These are phyloP conservation scores for Andrena trimmerana DNA, from an alignment of 2,888 invertebrate species.

Conservation along the genomic window DNA sequence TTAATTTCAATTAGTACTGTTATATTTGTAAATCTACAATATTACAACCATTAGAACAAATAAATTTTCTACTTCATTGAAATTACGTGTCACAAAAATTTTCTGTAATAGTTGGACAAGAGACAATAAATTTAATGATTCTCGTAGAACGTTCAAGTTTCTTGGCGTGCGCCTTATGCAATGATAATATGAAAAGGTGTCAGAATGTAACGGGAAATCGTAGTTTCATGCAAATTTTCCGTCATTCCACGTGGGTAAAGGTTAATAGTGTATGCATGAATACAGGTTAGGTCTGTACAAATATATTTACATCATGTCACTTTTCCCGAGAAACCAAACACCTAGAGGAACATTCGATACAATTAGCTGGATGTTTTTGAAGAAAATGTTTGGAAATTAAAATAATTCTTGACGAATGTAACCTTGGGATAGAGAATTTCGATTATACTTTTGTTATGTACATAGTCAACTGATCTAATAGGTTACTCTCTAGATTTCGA, in stretches of 20 bases:
- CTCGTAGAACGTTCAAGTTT: not conserved
- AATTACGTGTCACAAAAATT: not conserved
- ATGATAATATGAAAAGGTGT: not conserved
- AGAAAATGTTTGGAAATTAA: conserved; percentile 34
- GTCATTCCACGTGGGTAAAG: conserved; percentile 34
- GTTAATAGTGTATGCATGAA: conserved; percentile 6
- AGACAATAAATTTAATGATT: conserved; percentile 5
- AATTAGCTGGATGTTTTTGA: conserved; percentile 17
- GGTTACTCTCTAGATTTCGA: conserved; percentile 33
- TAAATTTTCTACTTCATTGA: not conserved
- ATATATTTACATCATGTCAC: conserved; percentile 35
- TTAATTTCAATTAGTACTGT: not conserved
- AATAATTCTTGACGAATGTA: not conserved
- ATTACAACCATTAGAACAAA: not conserved
- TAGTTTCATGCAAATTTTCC: conserved; percentile 19
- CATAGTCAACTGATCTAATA: conserved; percentile 13
- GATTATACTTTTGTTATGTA: conserved; percentile 2
- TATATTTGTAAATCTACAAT: not conserved
- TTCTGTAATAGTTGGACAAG: not conserved
- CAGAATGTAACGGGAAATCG: not conserved
- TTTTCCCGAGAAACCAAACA: conserved; percentile 18
- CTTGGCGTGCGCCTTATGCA: not conserved
- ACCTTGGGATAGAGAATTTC: not conserved
- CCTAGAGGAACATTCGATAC: not conserved
- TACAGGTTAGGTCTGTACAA: conserved; percentile 28